Evolutionary conservation across 2,888 invertebrate species (phyloP).

Genomic region (Dynastes maya): DNA sequence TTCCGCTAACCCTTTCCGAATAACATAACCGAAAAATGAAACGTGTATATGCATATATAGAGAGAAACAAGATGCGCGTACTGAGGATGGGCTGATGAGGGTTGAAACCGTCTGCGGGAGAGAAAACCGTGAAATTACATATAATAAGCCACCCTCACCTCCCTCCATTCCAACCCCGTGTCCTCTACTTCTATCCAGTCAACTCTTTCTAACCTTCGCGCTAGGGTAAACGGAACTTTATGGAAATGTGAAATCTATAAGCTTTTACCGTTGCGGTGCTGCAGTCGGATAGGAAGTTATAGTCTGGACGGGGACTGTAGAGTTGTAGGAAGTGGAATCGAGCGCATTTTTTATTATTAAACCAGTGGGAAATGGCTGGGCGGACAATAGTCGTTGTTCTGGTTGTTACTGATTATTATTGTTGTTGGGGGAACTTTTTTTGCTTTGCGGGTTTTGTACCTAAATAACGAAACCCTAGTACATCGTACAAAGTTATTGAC

Average conservation of each 20-base stretch:
- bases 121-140: slow-evolving; percentile 62
- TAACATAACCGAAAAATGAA: too few species aligned
- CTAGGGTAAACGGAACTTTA: slow-evolving; percentile 58
- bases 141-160: slow-evolving; percentile 60
- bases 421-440: slow-evolving; percentile 3
- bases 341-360: slow-evolving; percentile 7
- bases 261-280: slow-evolving; percentile 57
- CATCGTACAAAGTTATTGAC: too few species aligned
- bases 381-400: not conserved
- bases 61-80: slow-evolving; percentile 31
- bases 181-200: too few species aligned
- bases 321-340: not conserved
- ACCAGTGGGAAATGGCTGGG: not conserved
- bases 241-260: slow-evolving; percentile 66
- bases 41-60: slow-evolving; percentile 39
- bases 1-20: too few species aligned
- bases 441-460: not conserved
- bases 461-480: too few species aligned
- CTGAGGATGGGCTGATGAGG: slow-evolving; percentile 16
- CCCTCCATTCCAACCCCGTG: too few species aligned
- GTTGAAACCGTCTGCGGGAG: slow-evolving; percentile 28
- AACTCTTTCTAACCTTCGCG: too few species aligned
- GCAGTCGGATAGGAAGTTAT: slow-evolving; percentile 61
- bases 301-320: slow-evolving; percentile 47
- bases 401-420: not conserved